Evolutionary conservation across 2,113 vertebrate genomes (phyloP).

Genomic region (Tragelaphus strepsiceros): DNA sequence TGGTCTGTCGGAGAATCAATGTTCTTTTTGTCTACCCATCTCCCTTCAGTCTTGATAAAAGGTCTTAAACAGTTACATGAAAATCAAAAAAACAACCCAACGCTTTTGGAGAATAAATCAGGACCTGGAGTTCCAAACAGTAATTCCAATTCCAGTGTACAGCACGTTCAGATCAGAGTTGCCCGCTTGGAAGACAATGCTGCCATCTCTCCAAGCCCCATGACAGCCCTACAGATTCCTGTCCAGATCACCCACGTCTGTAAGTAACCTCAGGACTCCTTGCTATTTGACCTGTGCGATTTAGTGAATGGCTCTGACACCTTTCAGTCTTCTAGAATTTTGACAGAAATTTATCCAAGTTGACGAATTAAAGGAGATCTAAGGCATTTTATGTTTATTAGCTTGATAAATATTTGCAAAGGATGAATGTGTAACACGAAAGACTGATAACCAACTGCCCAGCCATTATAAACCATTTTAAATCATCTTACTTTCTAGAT

Average conservation of each 20-base stretch:
- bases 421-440: background rate
- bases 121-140: slow-evolving; percentile 80
- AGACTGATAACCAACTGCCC: background rate
- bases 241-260: slow-evolving; percentile 97
- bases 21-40: slow-evolving; percentile 76
- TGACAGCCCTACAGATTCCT: slow-evolving; percentile 95
- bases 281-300: background rate
- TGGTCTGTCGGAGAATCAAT: slow-evolving; percentile 66
- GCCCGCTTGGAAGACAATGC: slow-evolving; percentile 88
- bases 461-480: background rate
- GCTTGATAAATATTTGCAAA: slow-evolving; percentile 36
- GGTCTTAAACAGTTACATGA: slow-evolving; percentile 95
- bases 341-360: background rate
- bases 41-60: slow-evolving; percentile 91
- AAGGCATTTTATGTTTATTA: slow-evolving; percentile 14
- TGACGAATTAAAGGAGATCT: background rate
- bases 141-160: slow-evolving; percentile 82
- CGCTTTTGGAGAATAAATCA: slow-evolving; percentile 82
- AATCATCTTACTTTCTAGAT: slow-evolving; percentile 10
- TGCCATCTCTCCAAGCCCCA: slow-evolving; percentile 80
- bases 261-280: slow-evolving; percentile 77
- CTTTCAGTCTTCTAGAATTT: background rate
- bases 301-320: background rate
- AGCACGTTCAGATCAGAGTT: slow-evolving; percentile 91
- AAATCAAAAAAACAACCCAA: slow-evolving; percentile 83